phyloP scores from a whole-genome alignment of 2,113 vertebrate species.

The Chionodraco myersi region DNA sequence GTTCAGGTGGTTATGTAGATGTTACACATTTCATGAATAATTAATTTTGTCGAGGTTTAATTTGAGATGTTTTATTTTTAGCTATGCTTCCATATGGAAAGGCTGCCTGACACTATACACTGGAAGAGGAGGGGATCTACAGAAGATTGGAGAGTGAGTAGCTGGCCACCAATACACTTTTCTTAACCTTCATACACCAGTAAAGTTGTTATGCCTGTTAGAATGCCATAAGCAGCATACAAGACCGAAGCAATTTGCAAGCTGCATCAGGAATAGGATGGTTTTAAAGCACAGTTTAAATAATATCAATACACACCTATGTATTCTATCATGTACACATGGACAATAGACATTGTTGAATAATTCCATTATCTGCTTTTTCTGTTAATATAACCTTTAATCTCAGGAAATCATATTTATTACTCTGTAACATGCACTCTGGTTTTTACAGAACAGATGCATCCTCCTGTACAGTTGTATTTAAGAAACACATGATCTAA shows the following conservation, averaged over 20 bases:
- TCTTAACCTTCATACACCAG: not conserved
- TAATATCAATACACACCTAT: not conserved
- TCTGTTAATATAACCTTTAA: not conserved
- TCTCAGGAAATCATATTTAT: not conserved
- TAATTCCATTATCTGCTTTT: not conserved
- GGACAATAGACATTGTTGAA: not conserved
- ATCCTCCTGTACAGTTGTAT: not conserved
- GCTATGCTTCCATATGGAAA: constrained; percentile 99
- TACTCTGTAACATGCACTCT: not conserved
- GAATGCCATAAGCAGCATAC: not conserved
- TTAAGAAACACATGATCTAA: not conserved
- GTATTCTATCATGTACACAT: not conserved
- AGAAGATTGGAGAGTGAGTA: constrained; percentile 99
- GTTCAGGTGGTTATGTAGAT: not conserved
- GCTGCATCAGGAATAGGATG: not conserved
- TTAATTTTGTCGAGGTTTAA: not conserved
- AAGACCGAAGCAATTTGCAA: not conserved
- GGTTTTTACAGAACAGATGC: not conserved
- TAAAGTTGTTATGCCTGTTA: not conserved
- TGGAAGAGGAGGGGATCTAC: constrained; percentile 95
- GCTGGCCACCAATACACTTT: too few species aligned
- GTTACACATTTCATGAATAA: not conserved
- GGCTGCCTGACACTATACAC: constrained; percentile 97
- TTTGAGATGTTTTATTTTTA: constrained; percentile 63
- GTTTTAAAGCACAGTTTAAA: not conserved